Percentiles rank a stretch among this genome's conserved stretches.
phyloP scores from a whole-genome alignment of 1,140 invertebrate species.

The Trichonephila inaurata region DNA sequence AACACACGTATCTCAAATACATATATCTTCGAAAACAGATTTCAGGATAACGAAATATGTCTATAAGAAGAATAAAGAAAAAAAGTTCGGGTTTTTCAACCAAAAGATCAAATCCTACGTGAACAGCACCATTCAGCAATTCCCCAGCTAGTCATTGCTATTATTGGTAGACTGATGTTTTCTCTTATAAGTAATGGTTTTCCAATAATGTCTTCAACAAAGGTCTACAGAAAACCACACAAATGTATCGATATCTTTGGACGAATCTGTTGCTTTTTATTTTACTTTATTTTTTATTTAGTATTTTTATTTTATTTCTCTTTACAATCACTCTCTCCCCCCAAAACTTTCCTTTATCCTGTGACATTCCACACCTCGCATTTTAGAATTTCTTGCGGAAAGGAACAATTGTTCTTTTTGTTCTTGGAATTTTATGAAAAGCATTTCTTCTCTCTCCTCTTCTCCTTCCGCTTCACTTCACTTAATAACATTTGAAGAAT shows the following conservation, averaged over 20 bases:
- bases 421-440: slow-evolving; percentile 10
- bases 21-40: background rate
- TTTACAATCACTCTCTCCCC: background rate
- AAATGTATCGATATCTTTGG: background rate
- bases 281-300: background rate
- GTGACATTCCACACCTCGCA: slow-evolving; percentile 13
- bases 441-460: background rate
- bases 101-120: background rate
- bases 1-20: background rate
- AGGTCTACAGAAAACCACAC: background rate
- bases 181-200: background rate
- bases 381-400: background rate
- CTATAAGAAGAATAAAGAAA: background rate
- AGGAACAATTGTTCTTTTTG: background rate
- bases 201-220: slow-evolving; percentile 14
- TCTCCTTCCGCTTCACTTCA: background rate
- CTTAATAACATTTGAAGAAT: slow-evolving; percentile 25
- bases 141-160: background rate
- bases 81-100: background rate
- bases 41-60: background rate
- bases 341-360: background rate
- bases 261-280: slow-evolving; percentile 1
- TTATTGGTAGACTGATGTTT: slow-evolving; percentile 1
- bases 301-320: background rate
- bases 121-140: background rate